Evolutionary conservation across 2,888 invertebrate species (phyloP).

Genomic region (Harpalus rubripes): DNA sequence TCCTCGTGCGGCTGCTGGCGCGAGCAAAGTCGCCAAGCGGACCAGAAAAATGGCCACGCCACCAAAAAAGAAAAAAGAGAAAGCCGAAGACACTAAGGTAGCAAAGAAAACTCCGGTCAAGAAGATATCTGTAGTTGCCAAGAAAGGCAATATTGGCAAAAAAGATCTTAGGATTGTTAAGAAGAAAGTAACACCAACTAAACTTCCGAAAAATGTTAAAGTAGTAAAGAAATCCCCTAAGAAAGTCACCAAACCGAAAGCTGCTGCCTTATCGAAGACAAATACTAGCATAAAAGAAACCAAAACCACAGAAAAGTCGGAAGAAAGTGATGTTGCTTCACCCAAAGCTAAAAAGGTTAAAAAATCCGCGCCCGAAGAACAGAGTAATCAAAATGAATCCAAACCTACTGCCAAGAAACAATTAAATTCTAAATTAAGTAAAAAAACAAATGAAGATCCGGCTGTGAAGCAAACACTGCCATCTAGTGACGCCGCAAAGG

Average conservation of each 20-base stretch:
- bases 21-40: conserved; percentile 68
- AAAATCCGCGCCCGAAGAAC: conserved; percentile 65
- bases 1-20: conserved; percentile 7
- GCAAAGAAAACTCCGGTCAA: conserved; percentile 70
- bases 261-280: conserved; percentile 55
- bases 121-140: conserved; percentile 68
- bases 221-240: conserved; percentile 62
- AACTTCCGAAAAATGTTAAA: conserved; percentile 67
- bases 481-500: conserved; percentile 50
- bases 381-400: conserved; percentile 55
- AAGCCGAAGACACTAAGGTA: conserved; percentile 72
- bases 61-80: conserved; percentile 72
- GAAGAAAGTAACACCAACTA: conserved; percentile 68
- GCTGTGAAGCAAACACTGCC: conserved; percentile 61
- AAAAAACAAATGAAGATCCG: conserved; percentile 56
- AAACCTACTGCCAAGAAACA: conserved; percentile 66
- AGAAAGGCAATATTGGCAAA: conserved; percentile 69
- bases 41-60: conserved; percentile 70
- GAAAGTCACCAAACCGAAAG: conserved; percentile 61
- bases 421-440: conserved; percentile 62
- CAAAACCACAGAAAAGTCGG: conserved; percentile 72
- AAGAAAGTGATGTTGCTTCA: conserved; percentile 64
- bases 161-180: conserved; percentile 69
- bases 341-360: conserved; percentile 65
- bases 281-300: conserved; percentile 56